Evolutionary conservation across 2,888 invertebrate genomes (phyloP).

Genomic region (Diachrysia chrysitis): DNA sequence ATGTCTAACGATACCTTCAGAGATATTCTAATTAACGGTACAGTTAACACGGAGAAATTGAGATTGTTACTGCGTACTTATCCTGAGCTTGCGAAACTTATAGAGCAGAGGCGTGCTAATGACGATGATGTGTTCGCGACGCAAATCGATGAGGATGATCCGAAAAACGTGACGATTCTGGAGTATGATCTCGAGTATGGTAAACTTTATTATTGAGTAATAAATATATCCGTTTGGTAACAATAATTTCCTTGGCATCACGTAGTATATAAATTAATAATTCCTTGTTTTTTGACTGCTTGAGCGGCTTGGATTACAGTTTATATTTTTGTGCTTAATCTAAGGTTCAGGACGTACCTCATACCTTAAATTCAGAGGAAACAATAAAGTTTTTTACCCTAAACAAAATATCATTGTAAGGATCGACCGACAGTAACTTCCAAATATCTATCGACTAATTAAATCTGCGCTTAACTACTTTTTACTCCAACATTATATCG

Average conservation of each 20-base stretch:
- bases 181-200: constrained; percentile 82
- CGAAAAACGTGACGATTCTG: constrained; percentile 1
- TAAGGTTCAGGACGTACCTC: no score
- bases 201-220: constrained; percentile 72
- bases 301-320: no score
- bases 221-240: constrained; percentile 47
- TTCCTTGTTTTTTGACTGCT: no score
- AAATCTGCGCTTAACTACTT: no score
- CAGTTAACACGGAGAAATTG: constrained; percentile 64
- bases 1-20: constrained; percentile 74
- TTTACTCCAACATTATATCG: no score
- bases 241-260: not conserved
- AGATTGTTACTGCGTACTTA: constrained; percentile 71
- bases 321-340: no score
- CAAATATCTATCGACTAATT: no score
- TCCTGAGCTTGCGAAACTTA: constrained; percentile 67
- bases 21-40: constrained; percentile 74
- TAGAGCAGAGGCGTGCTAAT: constrained; percentile 44
- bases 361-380: no score
- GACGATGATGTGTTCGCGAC: not conserved
- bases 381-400: no score
- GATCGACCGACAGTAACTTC: no score
- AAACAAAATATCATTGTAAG: no score
- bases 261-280: no score
- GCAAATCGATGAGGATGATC: not conserved